Evolutionary conservation across 2,888 invertebrate species (phyloP), one percentile per base, ranked within the genome.

Genomic region (Hydrotaea diabolus): DNA sequence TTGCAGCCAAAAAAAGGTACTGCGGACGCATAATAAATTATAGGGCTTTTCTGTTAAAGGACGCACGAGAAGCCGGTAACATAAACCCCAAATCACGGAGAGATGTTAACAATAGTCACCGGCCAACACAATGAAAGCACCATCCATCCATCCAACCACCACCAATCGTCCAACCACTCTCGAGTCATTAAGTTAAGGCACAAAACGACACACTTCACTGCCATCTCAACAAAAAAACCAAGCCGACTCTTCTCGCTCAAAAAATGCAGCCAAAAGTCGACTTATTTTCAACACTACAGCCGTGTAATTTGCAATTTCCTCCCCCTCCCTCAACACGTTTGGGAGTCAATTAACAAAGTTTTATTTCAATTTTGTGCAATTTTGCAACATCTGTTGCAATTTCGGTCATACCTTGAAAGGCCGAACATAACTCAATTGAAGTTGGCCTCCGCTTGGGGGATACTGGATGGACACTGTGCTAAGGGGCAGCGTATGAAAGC

Each of bases 321-420:
- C 23, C 13, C 13, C 3, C 31, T 23, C 43, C 66, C 66, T 43
- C 39, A 31, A 31, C 31, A 31, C 31, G 7, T 66, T 66, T 43
- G 31, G n/a, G 31, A 9, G 66, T 21, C 66, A 66, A 66, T 66
- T 66, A 66, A 43, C 11, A 39, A 66, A 43, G 19, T 19, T 43
- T 43, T 15, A 17, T 31, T n/a, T 31, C 36, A 36, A 13, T 66
- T 64, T 64, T 36, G 8, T 17, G 39, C 39, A 39, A 64, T 64
- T 66, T 66, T 43, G 17, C 55, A 31, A 66, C 66, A 66, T 66
- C 66, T 66, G 66, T 66, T 66, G 66, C 66, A 39, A 43, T 43
- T 11, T 57, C 11, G 55, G 21, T 11, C 5, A 57, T 57, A 11
- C 55, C 53, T 8, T 4, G 21, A 19, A 13, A 21, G 21, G 23